These are phyloP conservation scores for Columba guinea DNA, from an alignment of 2,797 vertebrate species.

Conservation along the genomic window DNA sequence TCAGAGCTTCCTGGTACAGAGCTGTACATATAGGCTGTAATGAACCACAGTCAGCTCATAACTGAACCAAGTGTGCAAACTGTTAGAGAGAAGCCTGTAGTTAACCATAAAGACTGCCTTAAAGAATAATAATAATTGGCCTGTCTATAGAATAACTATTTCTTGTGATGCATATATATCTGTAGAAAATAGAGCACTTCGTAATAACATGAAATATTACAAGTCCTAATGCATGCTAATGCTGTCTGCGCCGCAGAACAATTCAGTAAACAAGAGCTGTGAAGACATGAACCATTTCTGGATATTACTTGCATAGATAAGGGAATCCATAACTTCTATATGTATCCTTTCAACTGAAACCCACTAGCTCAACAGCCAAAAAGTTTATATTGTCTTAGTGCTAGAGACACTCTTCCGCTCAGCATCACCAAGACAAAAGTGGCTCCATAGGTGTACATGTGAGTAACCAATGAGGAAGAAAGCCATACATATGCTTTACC, in stretches of 20 bases:
- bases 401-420: not conserved
- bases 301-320: not conserved
- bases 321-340: not conserved
- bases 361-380: not conserved
- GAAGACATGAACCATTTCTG: not conserved
- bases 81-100: not conserved
- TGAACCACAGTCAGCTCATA: not conserved
- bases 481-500: not conserved
- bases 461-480: not conserved
- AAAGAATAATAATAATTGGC: not conserved
- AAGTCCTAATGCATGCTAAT: not conserved
- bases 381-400: not conserved
- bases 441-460: rapidly evolving
- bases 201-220: not conserved
- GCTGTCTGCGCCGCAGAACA: not conserved
- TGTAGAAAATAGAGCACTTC: not conserved
- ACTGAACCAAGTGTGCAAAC: not conserved
- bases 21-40: not conserved
- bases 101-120: not conserved
- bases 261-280: not conserved
- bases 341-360: not conserved
- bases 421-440: not conserved
- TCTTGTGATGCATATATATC: not conserved
- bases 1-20: not conserved
- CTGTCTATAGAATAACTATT: not conserved